Base-by-base conservation (phyloP, 2,113 vertebrate species). In the Myotis lucifugus region DNA sequence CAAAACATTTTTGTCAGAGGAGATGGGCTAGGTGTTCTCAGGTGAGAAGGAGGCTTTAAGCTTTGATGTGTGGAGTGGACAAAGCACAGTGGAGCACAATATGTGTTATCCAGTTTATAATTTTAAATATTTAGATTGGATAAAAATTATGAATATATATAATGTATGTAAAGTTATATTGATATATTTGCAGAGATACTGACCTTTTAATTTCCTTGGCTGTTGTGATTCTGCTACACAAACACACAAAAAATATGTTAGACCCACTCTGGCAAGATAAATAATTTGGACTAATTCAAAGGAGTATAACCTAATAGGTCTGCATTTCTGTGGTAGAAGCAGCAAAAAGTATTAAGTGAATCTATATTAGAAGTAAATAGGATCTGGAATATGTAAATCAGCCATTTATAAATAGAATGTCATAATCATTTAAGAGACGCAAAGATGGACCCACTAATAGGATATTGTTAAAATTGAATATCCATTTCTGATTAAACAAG, bases 391-490 rank as follows among this genome's bases (percentile, higher is more conserved):
- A 85, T 54, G 6, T 34, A 59, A 85, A 85, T 64, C 34, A 77
- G 19, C 8, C 4, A n/a, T 15, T n/a, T 64, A 18, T 77, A 46
- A 93, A 86, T 61, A 76, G 34, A 89, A 89, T 69, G 18, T 0
- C n/a, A 69, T 64, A 52, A 14, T 85, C n/a, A 72, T 40, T 82
- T 70, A 85, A 72, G 34, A 76, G 25, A 70, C 34, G 77, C n/a
- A 66, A 54, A 81, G 6, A 93, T 77, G 42, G 34, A 77, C 14
- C 32, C 54, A 29, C 40, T 77, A 72, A 25, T 46, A 84, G 40
- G 37, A 67, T 34, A 96, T 78, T 96, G 61, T 88, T 77, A 54
- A 93, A 95, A 88, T 3, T 67, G 67, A 92, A 9, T 82, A 88
- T 77, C 83, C 48, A 52, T 21, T 90, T 85, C 48, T 90, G 29